Conservation (phyloP, 2,113 vertebrate species). For the Triplophysa dalaica region DNA sequence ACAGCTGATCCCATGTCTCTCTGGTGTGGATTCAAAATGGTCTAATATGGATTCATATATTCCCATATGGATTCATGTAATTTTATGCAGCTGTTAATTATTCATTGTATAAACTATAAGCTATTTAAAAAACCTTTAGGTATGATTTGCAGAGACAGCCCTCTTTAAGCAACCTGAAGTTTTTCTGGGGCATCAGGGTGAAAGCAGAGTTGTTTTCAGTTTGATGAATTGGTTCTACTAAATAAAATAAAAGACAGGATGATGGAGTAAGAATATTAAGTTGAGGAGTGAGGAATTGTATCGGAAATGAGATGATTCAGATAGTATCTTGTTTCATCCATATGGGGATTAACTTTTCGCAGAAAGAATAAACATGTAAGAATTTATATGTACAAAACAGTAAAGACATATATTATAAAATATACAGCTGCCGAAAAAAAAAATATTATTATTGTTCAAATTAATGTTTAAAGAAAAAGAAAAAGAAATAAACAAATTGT, state of each 20-base stretch:
- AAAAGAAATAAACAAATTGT: too few relatives aligned
- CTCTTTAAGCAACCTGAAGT: not conserved
- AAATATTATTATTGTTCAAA: too few relatives aligned
- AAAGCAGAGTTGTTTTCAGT: not conserved
- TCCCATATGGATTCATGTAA: slow-evolving; percentile 15
- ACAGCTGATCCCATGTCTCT: not conserved
- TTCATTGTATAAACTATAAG: not conserved
- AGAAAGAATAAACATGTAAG: too few relatives aligned
- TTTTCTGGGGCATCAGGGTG: not conserved
- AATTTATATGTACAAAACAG: too few relatives aligned
- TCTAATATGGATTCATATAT: slow-evolving; percentile 27
- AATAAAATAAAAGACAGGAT: too few relatives aligned
- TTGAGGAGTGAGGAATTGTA: not conserved
- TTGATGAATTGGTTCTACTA: not conserved
- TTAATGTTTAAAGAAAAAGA: too few relatives aligned
- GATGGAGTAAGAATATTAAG: too few relatives aligned
- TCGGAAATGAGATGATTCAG: not conserved
- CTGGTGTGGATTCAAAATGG: slow-evolving; percentile 3
- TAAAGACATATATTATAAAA: too few relatives aligned
- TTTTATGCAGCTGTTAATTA: not conserved
- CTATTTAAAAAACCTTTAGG: not conserved
- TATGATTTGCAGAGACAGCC: not conserved
- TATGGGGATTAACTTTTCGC: too few relatives aligned
- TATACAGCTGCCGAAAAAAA: too few relatives aligned
- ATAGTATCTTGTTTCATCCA: not conserved